phyloP scores from a whole-genome alignment of 2,888 invertebrate species.

The Drosophila mulleri region DNA sequence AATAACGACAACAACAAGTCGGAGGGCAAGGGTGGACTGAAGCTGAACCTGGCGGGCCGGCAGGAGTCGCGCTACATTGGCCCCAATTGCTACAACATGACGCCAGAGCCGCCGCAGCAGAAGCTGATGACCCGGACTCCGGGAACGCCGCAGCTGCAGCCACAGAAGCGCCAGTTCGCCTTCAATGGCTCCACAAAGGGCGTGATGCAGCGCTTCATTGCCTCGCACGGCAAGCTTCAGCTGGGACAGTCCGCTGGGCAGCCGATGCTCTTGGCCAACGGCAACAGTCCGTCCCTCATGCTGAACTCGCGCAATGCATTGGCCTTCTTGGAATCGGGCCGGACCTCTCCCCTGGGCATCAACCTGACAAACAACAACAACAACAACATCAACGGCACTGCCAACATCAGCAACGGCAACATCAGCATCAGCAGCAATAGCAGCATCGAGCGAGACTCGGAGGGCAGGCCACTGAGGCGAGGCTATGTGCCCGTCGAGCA shows the following conservation, averaged over 20 bases:
- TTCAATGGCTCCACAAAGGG: slow-evolving; percentile 89
- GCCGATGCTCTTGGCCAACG: slow-evolving; percentile 20
- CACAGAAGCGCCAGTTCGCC: slow-evolving; percentile 86
- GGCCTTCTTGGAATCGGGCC: slow-evolving; percentile 60
- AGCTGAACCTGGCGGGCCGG: slow-evolving; percentile 52
- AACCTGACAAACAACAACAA: slow-evolving; percentile 5
- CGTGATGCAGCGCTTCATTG: slow-evolving; percentile 94
- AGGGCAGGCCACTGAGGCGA: slow-evolving; percentile 89
- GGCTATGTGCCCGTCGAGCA: slow-evolving; percentile 94
- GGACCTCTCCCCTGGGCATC: slow-evolving; percentile 19
- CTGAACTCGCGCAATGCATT: slow-evolving; percentile 63
- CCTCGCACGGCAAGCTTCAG: slow-evolving; percentile 90
- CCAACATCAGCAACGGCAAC: slow-evolving; percentile 9
- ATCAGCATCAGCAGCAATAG: slow-evolving; percentile 9
- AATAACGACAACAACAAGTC: slow-evolving; percentile 7
- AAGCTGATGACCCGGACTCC: slow-evolving; percentile 82
- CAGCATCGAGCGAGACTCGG: slow-evolving; percentile 86
- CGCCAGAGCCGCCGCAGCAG: slow-evolving; percentile 84
- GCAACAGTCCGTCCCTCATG: slow-evolving; percentile 44
- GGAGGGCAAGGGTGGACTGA: slow-evolving; percentile 38
- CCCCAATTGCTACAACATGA: slow-evolving; percentile 82
- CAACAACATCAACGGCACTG: slow-evolving; percentile 50
- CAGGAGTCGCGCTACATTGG: slow-evolving; percentile 83
- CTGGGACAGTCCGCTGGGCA: slow-evolving; percentile 44
- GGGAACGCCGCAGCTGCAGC: slow-evolving; percentile 80